phyloP scores from a whole-genome alignment of 2,797 vertebrate species.

The Thamnophis elegans region DNA sequence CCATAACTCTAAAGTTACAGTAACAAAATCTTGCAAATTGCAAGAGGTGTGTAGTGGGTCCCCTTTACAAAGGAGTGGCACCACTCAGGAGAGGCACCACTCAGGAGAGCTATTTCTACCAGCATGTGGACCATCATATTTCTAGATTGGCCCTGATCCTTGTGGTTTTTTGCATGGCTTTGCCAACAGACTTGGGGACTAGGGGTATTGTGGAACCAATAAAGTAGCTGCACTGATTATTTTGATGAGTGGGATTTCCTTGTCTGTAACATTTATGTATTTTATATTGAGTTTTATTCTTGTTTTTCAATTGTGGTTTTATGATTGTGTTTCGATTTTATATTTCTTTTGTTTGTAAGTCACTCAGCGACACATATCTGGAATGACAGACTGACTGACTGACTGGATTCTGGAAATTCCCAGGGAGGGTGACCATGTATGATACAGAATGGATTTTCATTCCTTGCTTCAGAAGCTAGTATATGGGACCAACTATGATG shows the following conservation, averaged over 20 bases:
- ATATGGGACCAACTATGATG: not conserved
- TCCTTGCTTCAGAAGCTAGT: not conserved
- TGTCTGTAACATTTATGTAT: not conserved
- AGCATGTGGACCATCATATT: not conserved
- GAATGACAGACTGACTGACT: not conserved
- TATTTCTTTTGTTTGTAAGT: not conserved
- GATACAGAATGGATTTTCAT: not conserved
- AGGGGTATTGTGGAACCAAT: not conserved
- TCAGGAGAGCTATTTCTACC: not conserved
- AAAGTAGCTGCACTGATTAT: not conserved
- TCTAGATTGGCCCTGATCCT: not conserved
- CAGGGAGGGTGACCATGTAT: not conserved
- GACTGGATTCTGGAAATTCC: not conserved
- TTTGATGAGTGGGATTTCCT: not conserved
- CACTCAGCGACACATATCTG: not conserved
- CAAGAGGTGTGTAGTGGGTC: not conserved
- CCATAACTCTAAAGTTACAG: not conserved
- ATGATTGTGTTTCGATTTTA: not conserved
- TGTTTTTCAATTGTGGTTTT: not conserved
- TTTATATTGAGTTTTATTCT: not conserved
- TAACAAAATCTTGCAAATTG: not conserved
- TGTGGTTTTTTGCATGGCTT: not conserved
- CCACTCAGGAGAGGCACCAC: not conserved
- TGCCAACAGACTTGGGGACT: not conserved
- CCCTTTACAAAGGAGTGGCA: not conserved